Conservation (phyloP, 2,888 invertebrate species). For the Acanthopleura granulata region DNA sequence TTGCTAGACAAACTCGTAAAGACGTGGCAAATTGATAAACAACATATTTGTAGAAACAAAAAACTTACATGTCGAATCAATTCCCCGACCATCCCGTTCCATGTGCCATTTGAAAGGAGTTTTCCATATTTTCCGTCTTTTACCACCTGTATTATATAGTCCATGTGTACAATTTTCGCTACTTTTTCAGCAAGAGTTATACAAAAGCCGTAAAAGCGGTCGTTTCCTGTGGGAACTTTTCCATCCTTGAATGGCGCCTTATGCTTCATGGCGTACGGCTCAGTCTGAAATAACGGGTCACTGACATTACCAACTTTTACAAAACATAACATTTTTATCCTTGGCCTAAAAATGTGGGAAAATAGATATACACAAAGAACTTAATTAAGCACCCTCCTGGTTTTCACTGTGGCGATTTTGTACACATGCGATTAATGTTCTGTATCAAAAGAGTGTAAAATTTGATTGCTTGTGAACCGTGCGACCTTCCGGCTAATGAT, state of each 20-base stretch:
- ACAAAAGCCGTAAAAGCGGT: constrained; percentile 76
- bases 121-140: constrained; percentile 59
- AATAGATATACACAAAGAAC: no score
- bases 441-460: no score
- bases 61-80: constrained; percentile 60
- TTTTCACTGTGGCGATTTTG: no score
- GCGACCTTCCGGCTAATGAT: no score
- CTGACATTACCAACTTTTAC: no score
- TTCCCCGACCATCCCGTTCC: constrained; percentile 69
- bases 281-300: constrained; percentile 42
- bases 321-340: no score
- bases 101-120: constrained; percentile 51
- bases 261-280: constrained; percentile 60
- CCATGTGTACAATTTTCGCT: constrained; percentile 64
- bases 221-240: constrained; percentile 79
- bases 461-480: no score
- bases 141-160: constrained; percentile 63
- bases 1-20: no score
- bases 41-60: neutral
- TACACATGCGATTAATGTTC: no score
- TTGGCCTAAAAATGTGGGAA: no score
- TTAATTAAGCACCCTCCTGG: no score
- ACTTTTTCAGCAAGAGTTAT: constrained; percentile 69
- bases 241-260: constrained; percentile 48
- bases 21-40: no score